These are phyloP conservation scores for Xyrauchen texanus DNA, from an alignment of 2,113 vertebrate species.

Conservation along the genomic window DNA sequence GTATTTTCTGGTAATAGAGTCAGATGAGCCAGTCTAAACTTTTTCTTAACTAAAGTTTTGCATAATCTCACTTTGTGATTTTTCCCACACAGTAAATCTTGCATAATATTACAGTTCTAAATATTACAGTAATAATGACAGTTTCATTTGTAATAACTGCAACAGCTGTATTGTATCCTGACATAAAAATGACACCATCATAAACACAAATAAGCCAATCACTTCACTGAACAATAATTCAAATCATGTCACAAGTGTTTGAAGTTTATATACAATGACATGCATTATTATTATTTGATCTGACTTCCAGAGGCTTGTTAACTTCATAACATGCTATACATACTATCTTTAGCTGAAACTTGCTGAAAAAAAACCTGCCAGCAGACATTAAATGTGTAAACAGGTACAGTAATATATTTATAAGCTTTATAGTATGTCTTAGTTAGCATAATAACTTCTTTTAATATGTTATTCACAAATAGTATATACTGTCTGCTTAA, in stretches of 20 bases:
- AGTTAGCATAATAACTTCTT: no score
- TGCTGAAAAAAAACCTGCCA: no score
- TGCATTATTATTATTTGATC: neutral
- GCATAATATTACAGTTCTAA: neutral
- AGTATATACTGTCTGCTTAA: no score
- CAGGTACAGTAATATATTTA: no score
- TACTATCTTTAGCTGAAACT: no score
- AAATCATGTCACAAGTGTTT: neutral
- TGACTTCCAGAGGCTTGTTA: neutral
- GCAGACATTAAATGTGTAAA: no score
- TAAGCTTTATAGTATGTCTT: no score
- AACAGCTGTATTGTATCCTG: neutral
- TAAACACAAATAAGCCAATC: neutral
- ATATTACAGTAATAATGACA: neutral
- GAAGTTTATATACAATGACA: neutral
- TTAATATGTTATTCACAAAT: no score
- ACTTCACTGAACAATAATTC: neutral
- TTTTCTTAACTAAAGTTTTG: no score
- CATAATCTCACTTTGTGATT: neutral
- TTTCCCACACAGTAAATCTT: neutral
- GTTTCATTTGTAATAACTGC: neutral
- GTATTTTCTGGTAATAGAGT: neutral
- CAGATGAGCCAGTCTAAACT: no score
- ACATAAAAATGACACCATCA: neutral
- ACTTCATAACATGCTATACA: no score